Percentiles rank a stretch among this genome's conserved stretches.
Conservation (phyloP, 2,113 vertebrate genomes). For the Prionailurus viverrinus region DNA sequence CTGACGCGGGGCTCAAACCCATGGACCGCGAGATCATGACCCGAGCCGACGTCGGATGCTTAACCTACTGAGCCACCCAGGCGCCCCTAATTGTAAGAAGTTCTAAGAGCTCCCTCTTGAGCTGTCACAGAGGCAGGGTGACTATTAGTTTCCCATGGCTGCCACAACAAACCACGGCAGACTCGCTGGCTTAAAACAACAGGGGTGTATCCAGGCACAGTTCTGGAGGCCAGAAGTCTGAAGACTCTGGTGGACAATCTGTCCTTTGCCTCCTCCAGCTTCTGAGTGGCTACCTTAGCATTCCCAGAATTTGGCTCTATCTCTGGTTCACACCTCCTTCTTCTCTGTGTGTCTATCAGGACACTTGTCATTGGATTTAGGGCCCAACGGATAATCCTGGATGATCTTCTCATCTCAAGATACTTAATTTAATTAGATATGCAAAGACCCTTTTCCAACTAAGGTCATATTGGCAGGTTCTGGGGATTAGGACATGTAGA, state of each 20-base stretch:
- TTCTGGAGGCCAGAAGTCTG: not conserved
- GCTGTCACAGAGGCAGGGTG: not conserved
- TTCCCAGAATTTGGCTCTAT: not conserved
- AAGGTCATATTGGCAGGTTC: not conserved
- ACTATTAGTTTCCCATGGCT: not conserved
- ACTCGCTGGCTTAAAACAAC: not conserved
- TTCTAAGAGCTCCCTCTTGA: not conserved
- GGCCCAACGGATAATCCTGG: not conserved
- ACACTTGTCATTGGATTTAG: not conserved
- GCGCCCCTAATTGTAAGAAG: not conserved
- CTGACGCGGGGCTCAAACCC: too few relatives aligned
- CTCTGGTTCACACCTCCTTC: not conserved
- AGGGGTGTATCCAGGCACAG: fast-evolving
- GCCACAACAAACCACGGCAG: not conserved
- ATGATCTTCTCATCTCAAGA: not conserved
- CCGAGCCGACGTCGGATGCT: too few relatives aligned
- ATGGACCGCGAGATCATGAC: too few relatives aligned
- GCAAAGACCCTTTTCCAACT: not conserved
- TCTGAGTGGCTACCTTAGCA: not conserved
- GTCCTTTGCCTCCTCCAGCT: too few relatives aligned
- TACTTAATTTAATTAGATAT: not conserved
- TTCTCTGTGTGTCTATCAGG: not conserved
- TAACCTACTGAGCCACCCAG: too few relatives aligned
- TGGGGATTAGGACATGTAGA: not conserved
- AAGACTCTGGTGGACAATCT: not conserved